A percentile compares a stretch with the other conserved stretches of the same genome.
Evolutionary conservation across 2,113 vertebrate genomes (phyloP).

Genomic region (Hypocryptadius cinnamomeus): DNA sequence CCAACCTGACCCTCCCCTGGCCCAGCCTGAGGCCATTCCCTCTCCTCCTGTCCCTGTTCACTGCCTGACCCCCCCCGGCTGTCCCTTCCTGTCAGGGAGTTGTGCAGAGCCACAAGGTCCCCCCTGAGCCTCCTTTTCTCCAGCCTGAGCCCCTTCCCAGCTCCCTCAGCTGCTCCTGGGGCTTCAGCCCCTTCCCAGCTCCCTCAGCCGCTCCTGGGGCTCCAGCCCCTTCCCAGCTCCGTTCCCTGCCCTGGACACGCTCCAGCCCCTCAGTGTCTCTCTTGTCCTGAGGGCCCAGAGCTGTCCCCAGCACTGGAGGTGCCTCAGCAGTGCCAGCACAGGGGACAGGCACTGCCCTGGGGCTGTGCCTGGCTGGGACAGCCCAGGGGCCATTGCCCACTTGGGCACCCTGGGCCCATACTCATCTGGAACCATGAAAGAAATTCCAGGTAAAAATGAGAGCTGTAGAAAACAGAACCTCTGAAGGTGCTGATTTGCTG

Average conservation of each 20-base stretch:
- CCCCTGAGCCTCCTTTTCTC: background rate
- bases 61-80: background rate
- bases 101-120: background rate
- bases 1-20: fast-evolving
- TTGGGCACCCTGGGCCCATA: background rate
- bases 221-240: background rate
- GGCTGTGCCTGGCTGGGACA: background rate
- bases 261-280: background rate
- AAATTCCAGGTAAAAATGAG: background rate
- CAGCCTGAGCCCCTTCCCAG: background rate
- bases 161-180: background rate
- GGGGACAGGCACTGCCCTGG: background rate
- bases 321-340: background rate
- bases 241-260: background rate
- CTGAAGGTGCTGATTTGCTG: background rate
- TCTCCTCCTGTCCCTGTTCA: background rate
- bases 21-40: background rate
- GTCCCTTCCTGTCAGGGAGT: background rate
- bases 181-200: background rate
- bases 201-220: background rate
- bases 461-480: background rate
- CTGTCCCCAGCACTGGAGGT: background rate
- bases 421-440: background rate
- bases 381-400: background rate
- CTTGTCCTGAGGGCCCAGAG: background rate